Base-by-base conservation (phyloP, 2,113 vertebrate species). In the Gobiocypris rarus region DNA sequence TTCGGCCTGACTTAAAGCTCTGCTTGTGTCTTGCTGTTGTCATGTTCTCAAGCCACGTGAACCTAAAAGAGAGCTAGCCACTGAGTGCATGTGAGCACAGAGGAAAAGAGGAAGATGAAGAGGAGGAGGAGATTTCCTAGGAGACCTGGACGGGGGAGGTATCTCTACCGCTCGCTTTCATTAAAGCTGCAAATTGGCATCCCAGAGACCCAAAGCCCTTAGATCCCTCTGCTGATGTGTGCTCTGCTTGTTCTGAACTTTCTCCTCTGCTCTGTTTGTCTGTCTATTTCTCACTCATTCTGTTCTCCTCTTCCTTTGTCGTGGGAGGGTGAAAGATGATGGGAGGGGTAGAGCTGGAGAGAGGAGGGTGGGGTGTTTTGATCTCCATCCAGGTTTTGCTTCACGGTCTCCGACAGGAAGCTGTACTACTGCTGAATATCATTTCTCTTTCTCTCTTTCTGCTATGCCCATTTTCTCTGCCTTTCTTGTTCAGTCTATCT, bases 131-230 rank as follows among this genome's bases (percentile, higher is more conserved):
- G 34, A 84, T 87, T 83, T 87, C 86, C 83, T 88, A 54, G 52
- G 86, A 88, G 86, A 87, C 73, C 82, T 82, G 70, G 31, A 87
- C 69, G 87, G 86, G 87, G 87, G 87, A 81, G 87, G 86, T 85
- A 86, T 80, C 82, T 83, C 82, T 70, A 61, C 87, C 83, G 87
- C 88, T 91, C 80, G 84, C 89, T 94, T 93, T 93, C 91, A 94
- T 93, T 92, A 93, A 92, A 89, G 90, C 87, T 82, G 88, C 89
- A 93, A 93, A 93, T 94, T 94, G 92, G 92, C 89, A 85, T 89
- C 31, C 85, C 91, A 76, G 90, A 92, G 86, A 90, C 91, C 86
- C 89, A 87, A 87, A 92, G 91, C 85, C 91, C 83, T 93, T 83
- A 93, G 90, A 94, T 94, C 93, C 92, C 87, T 85, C 82, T 86